These are phyloP conservation scores for Tetragonula carbonaria DNA, from an alignment of 2,888 invertebrate genomes.

Conservation along the genomic window DNA sequence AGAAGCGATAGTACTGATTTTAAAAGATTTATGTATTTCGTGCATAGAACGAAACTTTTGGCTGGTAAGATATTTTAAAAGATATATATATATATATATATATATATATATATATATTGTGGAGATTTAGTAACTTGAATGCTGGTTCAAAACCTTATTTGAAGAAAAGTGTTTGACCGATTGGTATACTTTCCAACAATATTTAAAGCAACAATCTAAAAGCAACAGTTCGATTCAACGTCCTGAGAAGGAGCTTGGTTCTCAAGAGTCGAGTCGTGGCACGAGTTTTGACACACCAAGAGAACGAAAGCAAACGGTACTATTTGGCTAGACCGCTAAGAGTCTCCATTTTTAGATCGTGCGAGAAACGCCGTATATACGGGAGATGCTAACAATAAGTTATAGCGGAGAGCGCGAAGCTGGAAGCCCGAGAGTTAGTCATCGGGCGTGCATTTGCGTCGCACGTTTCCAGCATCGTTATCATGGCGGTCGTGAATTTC, in stretches of 20 bases:
- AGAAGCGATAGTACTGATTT: too few relatives aligned
- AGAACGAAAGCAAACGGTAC: background rate
- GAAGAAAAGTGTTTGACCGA: background rate
- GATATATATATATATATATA: too few relatives aligned
- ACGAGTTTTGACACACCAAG: constrained; percentile 1
- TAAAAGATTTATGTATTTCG: too few relatives aligned
- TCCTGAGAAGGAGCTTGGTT: constrained; percentile 11
- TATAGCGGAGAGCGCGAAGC: constrained; percentile 14
- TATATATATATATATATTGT: too few relatives aligned
- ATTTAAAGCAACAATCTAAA: background rate
- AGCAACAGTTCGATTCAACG: background rate
- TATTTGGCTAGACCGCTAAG: constrained; percentile 11
- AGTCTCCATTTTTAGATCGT: constrained; percentile 51
- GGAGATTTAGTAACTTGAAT: background rate
- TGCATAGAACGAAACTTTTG: too few relatives aligned
- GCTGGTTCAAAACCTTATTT: background rate
- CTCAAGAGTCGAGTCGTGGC: background rate
- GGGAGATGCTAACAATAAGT: constrained; percentile 12
- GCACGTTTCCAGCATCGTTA: constrained; percentile 36
- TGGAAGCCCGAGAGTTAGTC: constrained; percentile 44
- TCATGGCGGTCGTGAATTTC: constrained; percentile 28
- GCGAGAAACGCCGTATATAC: constrained; percentile 2
- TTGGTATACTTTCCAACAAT: background rate
- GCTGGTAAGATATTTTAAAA: too few relatives aligned
- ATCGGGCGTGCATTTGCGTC: constrained; percentile 47